Base-by-base conservation (phyloP, 2,113 vertebrate species). In the Casuarius casuarius region DNA sequence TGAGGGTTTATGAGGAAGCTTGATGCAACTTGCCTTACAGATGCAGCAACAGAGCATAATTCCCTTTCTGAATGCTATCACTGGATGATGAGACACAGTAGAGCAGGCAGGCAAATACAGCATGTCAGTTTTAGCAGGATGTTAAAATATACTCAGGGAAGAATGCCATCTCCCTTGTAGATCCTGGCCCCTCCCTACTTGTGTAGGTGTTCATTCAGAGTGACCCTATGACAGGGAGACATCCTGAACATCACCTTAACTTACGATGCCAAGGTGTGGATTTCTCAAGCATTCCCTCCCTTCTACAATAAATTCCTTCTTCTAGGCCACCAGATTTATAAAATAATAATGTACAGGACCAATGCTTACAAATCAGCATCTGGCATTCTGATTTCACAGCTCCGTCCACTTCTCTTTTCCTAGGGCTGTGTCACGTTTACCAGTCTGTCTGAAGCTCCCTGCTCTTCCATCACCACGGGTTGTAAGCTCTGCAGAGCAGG, bases 401-500 rank as follows among this genome's bases (percentile, higher is more conserved):
- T 90, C 54, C 46, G 59, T 83, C 78, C 42, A 20, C 51, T 90
- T 83, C 72, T 81, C 62, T 91, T 35, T 86, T 74, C 87, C 87
- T 49, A 94, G 62, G 71, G 70, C 46, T 49, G 4, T 58, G 35
- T 77, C 89, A 62, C 42, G 48, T 67, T 87, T 42, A 72, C 31
- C 68, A 21, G 28, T 46, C 58, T 92, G 71, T 40, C 78, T 87
- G 70, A 91, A 95, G 38, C 31, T 89, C 48, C 59, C n/a, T 81
- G 72, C 28, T 19, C 90, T 94, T 92, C 87, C 95, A 73, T 67
- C 51, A 73, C 59, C 31, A 51, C 28, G 28, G 85, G 26, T 1
- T 91, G 56, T 81, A 90, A 92, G 87, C 74, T 87, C 78, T 67
- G 66, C 70, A 84, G 52, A 62, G 58, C 84, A 94, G 62, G 93